Percentiles rank a stretch among this genome's conserved stretches.
phyloP scores from a whole-genome alignment of 1,140 invertebrate species.

The Papilio dardanus region DNA sequence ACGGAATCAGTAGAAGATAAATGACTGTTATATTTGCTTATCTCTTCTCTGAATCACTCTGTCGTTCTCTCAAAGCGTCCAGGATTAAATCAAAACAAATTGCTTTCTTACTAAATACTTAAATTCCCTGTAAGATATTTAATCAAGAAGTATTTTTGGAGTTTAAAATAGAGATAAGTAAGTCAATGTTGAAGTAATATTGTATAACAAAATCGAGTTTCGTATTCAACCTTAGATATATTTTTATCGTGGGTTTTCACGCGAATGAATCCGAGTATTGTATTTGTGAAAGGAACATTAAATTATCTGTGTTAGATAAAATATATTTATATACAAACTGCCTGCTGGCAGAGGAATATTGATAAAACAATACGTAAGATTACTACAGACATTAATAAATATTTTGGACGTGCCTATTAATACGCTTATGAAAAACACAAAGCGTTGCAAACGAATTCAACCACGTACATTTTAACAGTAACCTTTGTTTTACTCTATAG shows the following conservation, averaged over 20 bases:
- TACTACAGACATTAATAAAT: too few relatives aligned
- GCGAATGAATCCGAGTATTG: background rate
- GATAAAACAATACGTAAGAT: too few relatives aligned
- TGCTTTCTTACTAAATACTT: background rate
- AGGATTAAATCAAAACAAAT: conserved; percentile 22
- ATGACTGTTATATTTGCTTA: conserved; percentile 6
- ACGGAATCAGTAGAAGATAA: conserved; percentile 3
- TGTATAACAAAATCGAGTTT: background rate
- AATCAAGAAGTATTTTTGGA: background rate
- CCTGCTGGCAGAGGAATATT: too few relatives aligned
- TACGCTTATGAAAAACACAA: too few relatives aligned
- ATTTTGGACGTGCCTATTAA: too few relatives aligned
- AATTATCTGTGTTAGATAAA: background rate
- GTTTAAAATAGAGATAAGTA: too few relatives aligned
- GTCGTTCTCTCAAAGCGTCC: background rate
- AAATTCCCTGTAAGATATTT: background rate
- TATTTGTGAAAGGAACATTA: background rate
- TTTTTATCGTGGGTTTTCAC: background rate
- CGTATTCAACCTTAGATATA: background rate
- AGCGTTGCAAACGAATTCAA: too few relatives aligned
- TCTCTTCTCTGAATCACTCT: background rate
- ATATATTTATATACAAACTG: background rate
- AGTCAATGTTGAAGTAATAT: background rate
- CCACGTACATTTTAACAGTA: too few relatives aligned
- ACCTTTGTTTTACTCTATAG: too few relatives aligned